phyloP scores from a whole-genome alignment of 2,113 vertebrate species.

The Crotalus horridus region DNA sequence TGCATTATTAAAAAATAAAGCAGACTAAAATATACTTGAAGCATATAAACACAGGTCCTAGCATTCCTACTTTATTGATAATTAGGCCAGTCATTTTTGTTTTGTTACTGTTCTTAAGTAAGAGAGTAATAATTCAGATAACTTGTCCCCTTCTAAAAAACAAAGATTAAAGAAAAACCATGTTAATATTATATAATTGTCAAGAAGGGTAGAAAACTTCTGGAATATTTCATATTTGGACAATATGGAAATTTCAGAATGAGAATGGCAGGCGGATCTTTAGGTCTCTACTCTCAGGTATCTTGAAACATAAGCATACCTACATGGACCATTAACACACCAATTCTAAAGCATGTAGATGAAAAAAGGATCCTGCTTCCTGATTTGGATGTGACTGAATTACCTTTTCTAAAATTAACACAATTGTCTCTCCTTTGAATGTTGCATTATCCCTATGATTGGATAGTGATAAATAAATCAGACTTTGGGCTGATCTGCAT shows the following conservation, averaged over 20 bases:
- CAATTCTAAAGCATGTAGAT: background rate
- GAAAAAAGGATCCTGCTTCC: background rate
- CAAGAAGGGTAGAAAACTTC: background rate
- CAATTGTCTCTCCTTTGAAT: background rate
- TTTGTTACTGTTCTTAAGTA: background rate
- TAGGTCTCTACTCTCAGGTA: background rate
- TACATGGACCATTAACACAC: background rate
- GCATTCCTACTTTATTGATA: background rate
- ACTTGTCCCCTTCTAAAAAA: background rate
- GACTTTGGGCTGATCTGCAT: background rate
- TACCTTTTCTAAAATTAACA: background rate
- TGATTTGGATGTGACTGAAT: background rate
- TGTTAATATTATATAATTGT: background rate
- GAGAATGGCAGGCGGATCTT: too few relatives aligned
- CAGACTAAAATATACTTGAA: background rate
- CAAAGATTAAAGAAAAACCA: background rate
- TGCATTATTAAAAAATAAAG: background rate
- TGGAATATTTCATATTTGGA: background rate
- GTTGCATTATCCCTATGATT: background rate
- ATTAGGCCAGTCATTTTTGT: background rate
- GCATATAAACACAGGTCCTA: background rate
- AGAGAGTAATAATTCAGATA: background rate
- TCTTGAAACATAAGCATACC: background rate
- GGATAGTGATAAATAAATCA: background rate
- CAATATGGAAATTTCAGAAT: background rate